Base-by-base conservation (phyloP, 2,113 vertebrate species). In the Guaruba guarouba region DNA sequence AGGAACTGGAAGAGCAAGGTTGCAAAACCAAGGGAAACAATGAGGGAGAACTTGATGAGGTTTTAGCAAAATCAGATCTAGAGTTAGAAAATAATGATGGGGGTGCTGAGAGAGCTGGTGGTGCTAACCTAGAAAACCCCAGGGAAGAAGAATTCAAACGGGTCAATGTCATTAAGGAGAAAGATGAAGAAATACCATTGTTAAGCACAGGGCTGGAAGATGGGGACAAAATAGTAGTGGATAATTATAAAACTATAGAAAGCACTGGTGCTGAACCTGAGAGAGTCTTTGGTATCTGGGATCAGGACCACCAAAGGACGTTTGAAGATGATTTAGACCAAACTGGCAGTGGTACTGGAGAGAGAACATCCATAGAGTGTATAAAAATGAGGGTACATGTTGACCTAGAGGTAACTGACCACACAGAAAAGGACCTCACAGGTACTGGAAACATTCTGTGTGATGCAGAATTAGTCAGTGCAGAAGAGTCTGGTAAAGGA, bases 1-100 rank as follows among this genome's bases (percentile, higher is more conserved):
- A 97, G 86, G 82, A 96, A 55, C 75, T 77, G 93, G 95, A 97
- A 95, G 96, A 98, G 86, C 87, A 22, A 93, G 82, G 46, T 22
- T 79, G 33, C 31, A 67, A 95, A 95, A 88, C 14, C 28, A 37
- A 49, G 94, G 93, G 44, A 90, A 92, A 71, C 19, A 63, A 35
- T 68, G 86, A 96, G 76, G 24, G 79, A 87, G 89, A 96, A 64
- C 43, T 94, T 81, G 25, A 23, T 74, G 29, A 79, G 48, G 46
- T 20, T 71, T 71, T 93, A 94, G 82, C 16, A 86, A 88, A 97
- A 62, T 70, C 89, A 91, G 79, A 86, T 77, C 29, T 71, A 79
- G 82, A 79, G 28, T 83, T 95, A 70, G 93, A 96, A 85, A 66
- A 54, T 70, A 92, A 24, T 41, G 54, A 71, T 83, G 84, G 44